Percentiles rank a stretch among this genome's conserved stretches.
Conservation (phyloP, 2,113 vertebrate species). For the Urocitellus parryii region DNA sequence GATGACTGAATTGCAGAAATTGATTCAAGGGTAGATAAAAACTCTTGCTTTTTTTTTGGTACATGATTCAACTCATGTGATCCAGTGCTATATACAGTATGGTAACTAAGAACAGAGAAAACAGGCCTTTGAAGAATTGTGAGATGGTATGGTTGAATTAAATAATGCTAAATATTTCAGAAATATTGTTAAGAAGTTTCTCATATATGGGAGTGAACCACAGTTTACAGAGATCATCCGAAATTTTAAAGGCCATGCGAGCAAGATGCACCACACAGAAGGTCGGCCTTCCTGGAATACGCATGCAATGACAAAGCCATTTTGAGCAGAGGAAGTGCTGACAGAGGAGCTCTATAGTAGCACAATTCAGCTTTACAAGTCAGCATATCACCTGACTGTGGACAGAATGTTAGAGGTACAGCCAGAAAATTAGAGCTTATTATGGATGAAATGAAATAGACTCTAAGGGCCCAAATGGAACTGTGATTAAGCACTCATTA, state of each 20-base stretch:
- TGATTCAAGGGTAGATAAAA: conserved; percentile 94
- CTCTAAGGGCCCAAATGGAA: conserved; percentile 96
- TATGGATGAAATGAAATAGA: conserved; percentile 97
- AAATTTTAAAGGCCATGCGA: conserved; percentile 94
- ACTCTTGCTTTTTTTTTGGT: conserved; percentile 92
- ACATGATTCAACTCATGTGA: conserved; percentile 95
- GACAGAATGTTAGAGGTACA: conserved; percentile 91
- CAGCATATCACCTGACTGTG: conserved; percentile 90
- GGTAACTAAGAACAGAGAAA: conserved; percentile 92
- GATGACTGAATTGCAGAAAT: conserved; percentile 92
- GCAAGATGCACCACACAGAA: conserved; percentile 91
- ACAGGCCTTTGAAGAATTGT: conserved; percentile 92
- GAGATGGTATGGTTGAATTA: conserved; percentile 92
- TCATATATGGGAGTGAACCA: conserved; percentile 97
- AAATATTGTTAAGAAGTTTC: conserved; percentile 97
- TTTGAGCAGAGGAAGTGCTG: conserved; percentile 95
- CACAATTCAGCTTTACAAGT: conserved; percentile 95
- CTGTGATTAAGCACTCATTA: conserved; percentile 97
- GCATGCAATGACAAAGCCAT: conserved; percentile 97
- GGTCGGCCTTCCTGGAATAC: conserved; percentile 93
- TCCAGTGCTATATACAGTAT: conserved; percentile 96
- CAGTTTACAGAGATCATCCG: conserved; percentile 92
- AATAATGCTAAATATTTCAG: conserved; percentile 96
- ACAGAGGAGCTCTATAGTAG: conserved; percentile 97
- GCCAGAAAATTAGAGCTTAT: conserved; percentile 90